Evolutionary conservation across 2,113 vertebrate genomes (phyloP).

Genomic region (Carlito syrichta): DNA sequence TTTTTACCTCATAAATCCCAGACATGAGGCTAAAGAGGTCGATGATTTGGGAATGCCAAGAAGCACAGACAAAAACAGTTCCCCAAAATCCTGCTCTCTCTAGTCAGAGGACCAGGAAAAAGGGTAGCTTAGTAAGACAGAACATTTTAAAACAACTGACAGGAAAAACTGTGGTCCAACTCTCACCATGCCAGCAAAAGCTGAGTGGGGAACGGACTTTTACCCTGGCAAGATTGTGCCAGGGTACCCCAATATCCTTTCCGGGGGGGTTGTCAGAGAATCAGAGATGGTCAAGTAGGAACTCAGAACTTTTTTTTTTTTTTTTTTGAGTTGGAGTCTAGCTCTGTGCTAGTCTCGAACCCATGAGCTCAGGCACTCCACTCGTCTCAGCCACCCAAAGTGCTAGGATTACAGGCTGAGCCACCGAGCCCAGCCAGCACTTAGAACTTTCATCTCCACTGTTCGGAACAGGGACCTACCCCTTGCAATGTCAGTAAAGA

Average conservation of each 20-base stretch:
- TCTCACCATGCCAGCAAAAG: neutral
- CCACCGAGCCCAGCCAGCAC: too few relatives aligned
- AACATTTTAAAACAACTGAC: neutral
- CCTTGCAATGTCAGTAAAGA: neutral
- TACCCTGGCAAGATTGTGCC: neutral
- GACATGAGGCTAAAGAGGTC: neutral
- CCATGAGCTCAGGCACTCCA: too few relatives aligned
- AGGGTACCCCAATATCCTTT: neutral
- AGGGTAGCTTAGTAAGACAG: neutral
- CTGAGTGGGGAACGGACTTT: neutral
- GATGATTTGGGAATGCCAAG: neutral
- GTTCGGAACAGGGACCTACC: neutral
- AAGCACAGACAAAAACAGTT: neutral
- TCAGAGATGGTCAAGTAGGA: neutral
- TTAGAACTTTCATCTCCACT: neutral
- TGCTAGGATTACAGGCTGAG: too few relatives aligned
- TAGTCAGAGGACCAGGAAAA: neutral
- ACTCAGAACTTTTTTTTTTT: too few relatives aligned
- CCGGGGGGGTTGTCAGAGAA: neutral
- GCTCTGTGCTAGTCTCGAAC: too few relatives aligned
- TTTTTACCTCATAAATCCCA: neutral
- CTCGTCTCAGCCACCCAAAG: too few relatives aligned
- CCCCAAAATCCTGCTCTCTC: neutral
- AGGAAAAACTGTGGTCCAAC: neutral
- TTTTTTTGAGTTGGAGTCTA: too few relatives aligned